Percentiles rank a stretch among this genome's conserved stretches.
phyloP scores from a whole-genome alignment of 2,797 vertebrate species.

The Lepus townsendii region DNA sequence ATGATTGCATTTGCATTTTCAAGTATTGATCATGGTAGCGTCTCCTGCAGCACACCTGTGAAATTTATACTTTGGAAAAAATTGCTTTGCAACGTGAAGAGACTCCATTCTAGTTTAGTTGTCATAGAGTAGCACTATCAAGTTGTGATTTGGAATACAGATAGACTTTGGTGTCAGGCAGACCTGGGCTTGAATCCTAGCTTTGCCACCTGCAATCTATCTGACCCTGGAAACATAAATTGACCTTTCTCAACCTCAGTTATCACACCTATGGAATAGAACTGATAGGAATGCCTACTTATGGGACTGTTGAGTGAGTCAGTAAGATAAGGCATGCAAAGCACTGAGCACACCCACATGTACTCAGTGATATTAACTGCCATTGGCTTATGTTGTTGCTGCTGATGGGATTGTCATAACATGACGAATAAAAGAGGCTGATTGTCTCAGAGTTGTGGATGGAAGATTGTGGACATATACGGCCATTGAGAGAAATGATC shows the following conservation, averaged over 20 bases:
- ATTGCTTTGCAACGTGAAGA: conserved; percentile 75
- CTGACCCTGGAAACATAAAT: background rate
- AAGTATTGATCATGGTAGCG: conserved; percentile 82
- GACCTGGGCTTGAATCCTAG: background rate
- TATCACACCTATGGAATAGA: conserved; percentile 15
- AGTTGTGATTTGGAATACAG: conserved; percentile 5
- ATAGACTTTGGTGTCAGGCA: background rate
- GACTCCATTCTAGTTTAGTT: conserved; percentile 52
- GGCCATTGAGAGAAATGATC: background rate
- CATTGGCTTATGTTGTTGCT: background rate
- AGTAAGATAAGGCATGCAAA: background rate
- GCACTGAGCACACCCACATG: background rate
- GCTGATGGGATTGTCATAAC: background rate
- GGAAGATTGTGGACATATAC: background rate
- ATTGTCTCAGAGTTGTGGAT: background rate
- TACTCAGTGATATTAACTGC: background rate
- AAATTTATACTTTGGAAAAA: conserved; percentile 77
- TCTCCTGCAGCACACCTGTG: conserved; percentile 81
- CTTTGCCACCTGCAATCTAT: background rate
- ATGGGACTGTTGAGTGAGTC: background rate
- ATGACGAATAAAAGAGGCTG: background rate
- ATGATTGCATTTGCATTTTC: conserved; percentile 86
- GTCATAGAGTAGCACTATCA: background rate
- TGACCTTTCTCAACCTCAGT: conserved; percentile 33
- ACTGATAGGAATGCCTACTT: background rate